Base-by-base conservation (phyloP, 2,888 invertebrate genomes). In the Clistopyga incitator region DNA sequence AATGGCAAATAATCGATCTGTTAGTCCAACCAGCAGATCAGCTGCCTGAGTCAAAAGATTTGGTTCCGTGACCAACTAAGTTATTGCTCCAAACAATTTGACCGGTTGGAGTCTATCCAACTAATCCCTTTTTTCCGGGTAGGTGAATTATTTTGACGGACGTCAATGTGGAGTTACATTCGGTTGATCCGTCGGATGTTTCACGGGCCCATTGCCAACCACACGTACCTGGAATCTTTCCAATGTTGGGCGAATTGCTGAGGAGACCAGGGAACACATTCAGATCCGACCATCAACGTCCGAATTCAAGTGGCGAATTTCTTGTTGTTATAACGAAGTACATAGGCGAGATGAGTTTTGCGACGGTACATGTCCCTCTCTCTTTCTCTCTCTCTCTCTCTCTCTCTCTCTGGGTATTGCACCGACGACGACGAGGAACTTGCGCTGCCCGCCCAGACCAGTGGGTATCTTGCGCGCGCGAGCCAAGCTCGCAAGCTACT, bases 401-500 rank as follows among this genome's bases (percentile, higher is more conserved):
- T n/a, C n/a, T 67, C 29, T 47, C 15, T 77, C 54, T 45, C 59
- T 68, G 72, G 13, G 56, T 47, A 34, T 61, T 68, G 67, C 59
- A 23, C 29, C 64, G 64, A 29, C 52, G 64, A 78, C 54, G 64
- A 67, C 78, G 82, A 78, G 78, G 78, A 84, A 84, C 81, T 81
- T 67, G 81, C 65, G 71, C 74, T 64, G 77, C 72, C 80, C 83
- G 54, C 80, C 68, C 78, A 70, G 34, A 64, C 61, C 71, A 61
- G 61, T 34, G 25, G 61, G 45, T 56, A 61, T 70, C 75, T 68
- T 54, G 59, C 11, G 65, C 10, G 20, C 76, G 72, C 61, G 90
- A 87, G 90, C 88, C 89, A 91, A 91, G 90, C 89, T 91, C 94
- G 94, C 94, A 94, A 94, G 94, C 94, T 50, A 64, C 74, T 75